Evolutionary conservation across 2,888 invertebrate genomes (phyloP).

Genomic region (Hesperia comma): DNA sequence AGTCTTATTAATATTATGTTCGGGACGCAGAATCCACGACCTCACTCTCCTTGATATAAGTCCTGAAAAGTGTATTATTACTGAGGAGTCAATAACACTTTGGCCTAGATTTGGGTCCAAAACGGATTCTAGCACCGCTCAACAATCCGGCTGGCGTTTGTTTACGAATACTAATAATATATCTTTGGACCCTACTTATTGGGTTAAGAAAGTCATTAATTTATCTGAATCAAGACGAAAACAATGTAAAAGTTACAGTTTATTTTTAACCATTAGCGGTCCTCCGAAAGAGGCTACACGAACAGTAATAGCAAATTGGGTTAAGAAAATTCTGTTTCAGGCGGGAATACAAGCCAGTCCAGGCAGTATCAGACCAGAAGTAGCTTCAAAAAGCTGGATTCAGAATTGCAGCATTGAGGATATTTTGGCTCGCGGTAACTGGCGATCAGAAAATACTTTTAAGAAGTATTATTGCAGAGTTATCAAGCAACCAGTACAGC

Average conservation of each 20-base stretch:
- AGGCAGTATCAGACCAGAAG: conserved; percentile 28
- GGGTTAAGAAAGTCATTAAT: background rate
- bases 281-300: conserved; percentile 2
- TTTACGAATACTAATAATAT: background rate
- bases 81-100: conserved; percentile 4
- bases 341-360: conserved; percentile 22
- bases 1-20: no score
- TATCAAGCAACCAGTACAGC: background rate
- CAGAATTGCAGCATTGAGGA: conserved; percentile 26
- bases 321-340: background rate
- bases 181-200: background rate
- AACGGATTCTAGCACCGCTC: background rate
- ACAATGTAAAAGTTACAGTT: background rate
- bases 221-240: background rate
- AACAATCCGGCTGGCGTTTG: background rate
- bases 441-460: conserved; percentile 11
- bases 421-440: conserved; percentile 15
- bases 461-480: conserved; percentile 11
- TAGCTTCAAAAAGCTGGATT: conserved; percentile 26
- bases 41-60: conserved; percentile 18
- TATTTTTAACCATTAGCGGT: conserved; percentile 5
- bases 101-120: conserved; percentile 9
- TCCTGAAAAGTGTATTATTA: conserved; percentile 3
- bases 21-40: no score
- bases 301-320: conserved; percentile 15